Evolutionary conservation across 1,140 invertebrate genomes (phyloP).

Genomic region (Drosophila melanogaster): Release_6_plus_ISO1_MT NT_033777.3:19500501-19501000

Average conservation of each 20-base stretch:
- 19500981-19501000: slow-evolving; percentile 8
- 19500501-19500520: not conserved
- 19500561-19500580: slow-evolving; percentile 57
- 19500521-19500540: slow-evolving; percentile 8
- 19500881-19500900: slow-evolving; percentile 41
- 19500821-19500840: slow-evolving; percentile 48
- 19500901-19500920: slow-evolving; percentile 29
- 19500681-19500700: slow-evolving; percentile 77
- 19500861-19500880: slow-evolving; percentile 55
- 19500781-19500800: slow-evolving; percentile 9
- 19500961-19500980: not conserved
- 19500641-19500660: slow-evolving; percentile 3
- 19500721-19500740: slow-evolving; percentile 24
- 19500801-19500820: slow-evolving; percentile 17
- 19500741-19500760: slow-evolving; percentile 67
- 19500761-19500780: slow-evolving; percentile 39
- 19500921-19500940: slow-evolving; percentile 44
- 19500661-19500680: slow-evolving; percentile 52
- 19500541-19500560: slow-evolving; percentile 78
- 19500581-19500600: slow-evolving; percentile 31
- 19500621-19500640: slow-evolving; percentile 58
- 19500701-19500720: slow-evolving; percentile 77
- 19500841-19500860: slow-evolving; percentile 59
- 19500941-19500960: slow-evolving; percentile 35
- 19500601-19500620: slow-evolving; percentile 56